Evolutionary conservation across 2,888 invertebrate genomes (phyloP).

Genomic region (Ectobius pallidus): DNA sequence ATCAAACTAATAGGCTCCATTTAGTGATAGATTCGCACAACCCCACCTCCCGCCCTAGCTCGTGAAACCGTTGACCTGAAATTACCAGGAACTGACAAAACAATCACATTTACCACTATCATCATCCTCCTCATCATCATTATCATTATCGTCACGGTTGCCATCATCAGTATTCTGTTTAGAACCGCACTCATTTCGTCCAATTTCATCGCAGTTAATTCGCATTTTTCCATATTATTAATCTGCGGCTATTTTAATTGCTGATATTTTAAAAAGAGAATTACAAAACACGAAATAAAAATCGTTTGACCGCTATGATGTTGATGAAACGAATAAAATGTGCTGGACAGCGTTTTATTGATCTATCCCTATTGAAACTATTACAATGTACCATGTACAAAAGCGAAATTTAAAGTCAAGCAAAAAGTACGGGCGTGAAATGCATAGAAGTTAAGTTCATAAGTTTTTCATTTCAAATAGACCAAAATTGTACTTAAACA

Average conservation of each 20-base stretch:
- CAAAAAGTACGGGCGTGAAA: too few species aligned
- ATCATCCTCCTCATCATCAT: not conserved
- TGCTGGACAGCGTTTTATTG: too few species aligned
- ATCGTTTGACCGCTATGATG: too few species aligned
- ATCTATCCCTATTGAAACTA: too few species aligned
- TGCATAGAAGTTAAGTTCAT: too few species aligned
- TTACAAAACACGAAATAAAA: too few species aligned
- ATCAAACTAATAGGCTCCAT: slow-evolving; percentile 29
- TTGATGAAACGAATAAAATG: too few species aligned
- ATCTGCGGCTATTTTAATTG: slow-evolving; percentile 7
- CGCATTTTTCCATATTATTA: not conserved
- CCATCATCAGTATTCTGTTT: not conserved
- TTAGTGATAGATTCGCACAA: not conserved
- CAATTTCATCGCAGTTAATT: not conserved
- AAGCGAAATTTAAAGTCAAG: too few species aligned
- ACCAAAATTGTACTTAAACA: too few species aligned
- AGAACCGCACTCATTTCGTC: not conserved
- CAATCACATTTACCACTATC: slow-evolving; percentile 14
- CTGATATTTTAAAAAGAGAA: too few species aligned
- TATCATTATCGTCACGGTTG: not conserved
- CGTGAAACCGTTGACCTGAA: slow-evolving; percentile 6
- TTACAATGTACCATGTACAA: too few species aligned
- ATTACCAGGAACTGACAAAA: slow-evolving; percentile 10
- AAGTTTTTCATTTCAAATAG: too few species aligned
- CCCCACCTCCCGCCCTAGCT: not conserved